Conservation (phyloP, 1,140 invertebrate species). For the Anadara kagoshimensis region DNA sequence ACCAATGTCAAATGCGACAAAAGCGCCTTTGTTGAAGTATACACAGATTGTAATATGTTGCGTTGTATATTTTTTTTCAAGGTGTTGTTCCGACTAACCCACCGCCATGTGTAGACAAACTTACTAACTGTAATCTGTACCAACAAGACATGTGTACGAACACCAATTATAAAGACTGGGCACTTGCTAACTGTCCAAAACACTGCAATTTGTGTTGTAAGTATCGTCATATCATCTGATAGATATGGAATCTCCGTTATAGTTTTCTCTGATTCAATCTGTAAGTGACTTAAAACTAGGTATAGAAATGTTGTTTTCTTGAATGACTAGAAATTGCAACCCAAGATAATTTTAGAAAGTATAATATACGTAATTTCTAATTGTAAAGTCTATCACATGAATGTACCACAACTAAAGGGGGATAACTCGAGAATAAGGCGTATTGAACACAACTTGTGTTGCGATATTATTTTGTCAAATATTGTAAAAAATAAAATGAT, state of each 20-base stretch:
- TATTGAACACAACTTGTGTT: too few relatives aligned
- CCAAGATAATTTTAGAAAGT: too few relatives aligned
- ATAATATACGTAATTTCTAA: too few relatives aligned
- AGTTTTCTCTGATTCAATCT: too few relatives aligned
- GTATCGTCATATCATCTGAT: constrained; percentile 4
- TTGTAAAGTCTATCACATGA: too few relatives aligned
- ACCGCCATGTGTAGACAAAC: constrained; percentile 43
- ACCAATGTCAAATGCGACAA: too few relatives aligned
- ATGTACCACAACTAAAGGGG: too few relatives aligned
- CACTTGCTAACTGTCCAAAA: constrained; percentile 41
- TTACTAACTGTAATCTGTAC: constrained; percentile 44
- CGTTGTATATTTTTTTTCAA: constrained; percentile 1
- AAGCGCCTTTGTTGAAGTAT: too few relatives aligned
- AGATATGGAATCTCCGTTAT: too few relatives aligned
- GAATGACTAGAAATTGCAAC: neutral
- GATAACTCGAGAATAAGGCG: too few relatives aligned
- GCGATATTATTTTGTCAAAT: too few relatives aligned
- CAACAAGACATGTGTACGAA: constrained; percentile 38
- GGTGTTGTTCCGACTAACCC: constrained; percentile 37
- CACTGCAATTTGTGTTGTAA: constrained; percentile 48
- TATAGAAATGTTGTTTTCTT: neutral
- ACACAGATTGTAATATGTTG: neutral
- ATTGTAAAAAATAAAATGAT: too few relatives aligned
- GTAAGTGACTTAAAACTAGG: neutral
- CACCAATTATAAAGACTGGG: constrained; percentile 37